phyloP scores from a whole-genome alignment of 2,113 vertebrate species.

The Bujurquina vittata region DNA sequence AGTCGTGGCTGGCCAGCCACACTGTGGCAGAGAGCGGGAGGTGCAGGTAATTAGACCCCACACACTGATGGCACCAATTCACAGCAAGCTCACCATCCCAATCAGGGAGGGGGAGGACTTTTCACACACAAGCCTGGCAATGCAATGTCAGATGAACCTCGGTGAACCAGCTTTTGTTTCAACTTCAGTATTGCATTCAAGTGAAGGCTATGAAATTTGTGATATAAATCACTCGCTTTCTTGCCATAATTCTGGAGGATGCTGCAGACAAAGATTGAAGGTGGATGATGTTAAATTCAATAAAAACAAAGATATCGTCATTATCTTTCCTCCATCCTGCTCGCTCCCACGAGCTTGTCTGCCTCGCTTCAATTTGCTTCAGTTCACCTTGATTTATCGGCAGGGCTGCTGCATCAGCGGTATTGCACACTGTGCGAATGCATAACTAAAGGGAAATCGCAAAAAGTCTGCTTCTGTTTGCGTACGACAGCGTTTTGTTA shows the following conservation, averaged over 20 bases:
- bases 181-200: neutral
- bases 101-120: neutral
- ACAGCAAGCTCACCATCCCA: constrained; percentile 36
- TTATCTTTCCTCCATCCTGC: constrained; percentile 16
- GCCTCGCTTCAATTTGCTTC: constrained; percentile 41
- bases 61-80: constrained; percentile 35
- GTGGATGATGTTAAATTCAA: neutral
- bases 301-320: neutral
- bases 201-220: neutral
- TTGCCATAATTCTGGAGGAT: neutral
- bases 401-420: constrained; percentile 39
- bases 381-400: constrained; percentile 44
- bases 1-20: constrained; percentile 26
- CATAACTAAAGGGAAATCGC: neutral
- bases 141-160: neutral
- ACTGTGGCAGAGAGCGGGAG: constrained; percentile 14
- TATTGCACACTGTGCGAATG: neutral
- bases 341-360: constrained; percentile 26
- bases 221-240: neutral
- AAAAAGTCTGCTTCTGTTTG: neutral
- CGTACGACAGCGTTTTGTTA: constrained; percentile 14
- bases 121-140: neutral
- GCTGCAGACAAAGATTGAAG: neutral
- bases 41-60: constrained; percentile 23
- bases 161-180: neutral